phyloP scores from a whole-genome alignment of 2,888 invertebrate species.

The Cerceris rybyensis region DNA sequence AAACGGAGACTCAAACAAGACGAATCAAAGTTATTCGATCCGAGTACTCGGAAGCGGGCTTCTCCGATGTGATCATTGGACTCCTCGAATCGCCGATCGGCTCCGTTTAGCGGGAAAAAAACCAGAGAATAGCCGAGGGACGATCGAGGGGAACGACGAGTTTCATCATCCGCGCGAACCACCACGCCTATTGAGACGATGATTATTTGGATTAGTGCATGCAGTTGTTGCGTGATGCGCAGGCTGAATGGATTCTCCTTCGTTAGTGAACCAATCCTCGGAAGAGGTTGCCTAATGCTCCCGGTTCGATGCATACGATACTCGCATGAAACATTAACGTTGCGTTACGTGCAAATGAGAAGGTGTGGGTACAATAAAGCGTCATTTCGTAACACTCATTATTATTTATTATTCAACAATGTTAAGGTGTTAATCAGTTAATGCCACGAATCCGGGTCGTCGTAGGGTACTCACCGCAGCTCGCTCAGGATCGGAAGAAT shows the following conservation, averaged over 20 bases:
- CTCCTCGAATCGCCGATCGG: not conserved
- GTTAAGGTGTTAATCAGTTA: constrained; percentile 79
- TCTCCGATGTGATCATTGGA: not conserved
- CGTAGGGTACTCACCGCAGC: constrained; percentile 87
- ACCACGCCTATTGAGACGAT: constrained; percentile 10
- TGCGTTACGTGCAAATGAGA: constrained; percentile 52
- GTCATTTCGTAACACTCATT: constrained; percentile 82
- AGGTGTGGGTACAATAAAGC: constrained; percentile 70
- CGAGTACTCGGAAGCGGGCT: constrained; percentile 13
- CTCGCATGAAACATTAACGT: constrained; percentile 32
- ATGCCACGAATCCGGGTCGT: constrained; percentile 59
- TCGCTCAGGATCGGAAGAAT: constrained; percentile 93
- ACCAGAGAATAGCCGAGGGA: not conserved
- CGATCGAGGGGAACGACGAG: not conserved
- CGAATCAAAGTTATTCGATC: constrained; percentile 21
- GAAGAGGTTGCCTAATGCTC: constrained; percentile 33
- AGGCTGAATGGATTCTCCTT: constrained; percentile 12
- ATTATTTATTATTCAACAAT: constrained; percentile 70
- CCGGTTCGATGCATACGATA: constrained; percentile 8
- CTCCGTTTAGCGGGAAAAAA: constrained; percentile 7
- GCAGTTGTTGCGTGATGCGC: constrained; percentile 28
- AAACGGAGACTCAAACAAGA: constrained; percentile 34
- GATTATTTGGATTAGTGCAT: constrained; percentile 62
- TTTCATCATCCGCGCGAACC: not conserved
- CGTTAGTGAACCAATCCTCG: constrained; percentile 53